Conservation (phyloP, 2,113 vertebrate genomes). For the Phalacrocorax brasilianus region DNA sequence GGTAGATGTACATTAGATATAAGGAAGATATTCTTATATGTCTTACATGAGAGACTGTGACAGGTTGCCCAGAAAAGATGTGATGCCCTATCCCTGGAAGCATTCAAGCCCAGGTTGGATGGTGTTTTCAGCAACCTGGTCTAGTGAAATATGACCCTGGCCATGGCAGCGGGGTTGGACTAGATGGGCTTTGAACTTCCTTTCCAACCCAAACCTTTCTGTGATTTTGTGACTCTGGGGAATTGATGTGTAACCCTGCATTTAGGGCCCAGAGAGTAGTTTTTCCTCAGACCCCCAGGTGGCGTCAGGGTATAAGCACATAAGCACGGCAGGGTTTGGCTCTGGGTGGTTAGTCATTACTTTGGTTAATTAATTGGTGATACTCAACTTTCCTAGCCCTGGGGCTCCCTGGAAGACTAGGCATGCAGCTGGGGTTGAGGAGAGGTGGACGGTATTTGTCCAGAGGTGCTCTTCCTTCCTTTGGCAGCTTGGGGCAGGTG, state of each 20-base stretch:
- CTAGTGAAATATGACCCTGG: neutral
- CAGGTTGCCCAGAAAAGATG: neutral
- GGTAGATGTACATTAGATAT: accelerated
- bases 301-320: neutral
- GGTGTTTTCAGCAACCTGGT: neutral
- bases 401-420: neutral
- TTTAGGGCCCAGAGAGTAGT: neutral
- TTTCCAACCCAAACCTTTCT: neutral
- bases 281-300: neutral
- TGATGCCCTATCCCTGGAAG: neutral
- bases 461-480: neutral
- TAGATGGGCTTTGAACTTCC: neutral
- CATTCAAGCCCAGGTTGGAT: no score
- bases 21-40: neutral
- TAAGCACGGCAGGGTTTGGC: neutral
- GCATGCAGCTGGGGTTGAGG: accelerated
- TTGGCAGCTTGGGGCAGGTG: neutral
- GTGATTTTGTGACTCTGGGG: neutral
- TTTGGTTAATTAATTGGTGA: neutral
- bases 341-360: neutral
- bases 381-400: neutral
- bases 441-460: accelerated
- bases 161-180: neutral
- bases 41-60: neutral
- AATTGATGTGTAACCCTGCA: neutral